These are phyloP conservation scores for Dufourea novaeangliae DNA, from an alignment of 1,140 invertebrate genomes.

Conservation along the genomic window DNA sequence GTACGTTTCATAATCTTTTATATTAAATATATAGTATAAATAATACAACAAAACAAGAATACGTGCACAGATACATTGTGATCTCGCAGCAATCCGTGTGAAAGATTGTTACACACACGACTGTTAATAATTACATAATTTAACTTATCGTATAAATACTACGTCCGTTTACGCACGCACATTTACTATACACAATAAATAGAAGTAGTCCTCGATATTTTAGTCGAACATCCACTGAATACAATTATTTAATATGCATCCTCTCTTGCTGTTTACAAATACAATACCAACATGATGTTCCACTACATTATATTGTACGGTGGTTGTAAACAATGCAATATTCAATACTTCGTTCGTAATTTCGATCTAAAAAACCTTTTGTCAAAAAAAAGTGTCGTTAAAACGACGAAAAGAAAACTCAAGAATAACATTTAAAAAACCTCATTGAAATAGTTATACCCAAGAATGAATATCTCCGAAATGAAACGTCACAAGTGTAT, in stretches of 20 bases:
- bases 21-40: constrained; percentile 32
- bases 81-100: background rate
- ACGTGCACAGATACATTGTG: constrained; percentile 15
- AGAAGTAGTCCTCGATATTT: background rate
- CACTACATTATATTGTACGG: background rate
- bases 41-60: constrained; percentile 18
- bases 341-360: too few species aligned
- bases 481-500: too few species aligned
- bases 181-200: constrained; percentile 9
- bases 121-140: background rate
- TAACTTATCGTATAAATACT: constrained; percentile 11
- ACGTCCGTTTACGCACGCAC: background rate
- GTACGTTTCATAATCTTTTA: background rate
- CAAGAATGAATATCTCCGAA: too few species aligned
- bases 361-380: too few species aligned
- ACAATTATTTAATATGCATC: background rate
- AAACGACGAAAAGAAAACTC: too few species aligned
- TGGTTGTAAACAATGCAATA: background rate
- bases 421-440: too few species aligned
- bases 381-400: too few species aligned
- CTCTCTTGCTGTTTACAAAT: background rate
- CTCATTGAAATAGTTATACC: too few species aligned
- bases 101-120: background rate
- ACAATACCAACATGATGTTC: background rate
- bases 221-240: background rate